Evolutionary conservation across 1,140 invertebrate species (phyloP).

Genomic region (Ruditapes philippinarum): DNA sequence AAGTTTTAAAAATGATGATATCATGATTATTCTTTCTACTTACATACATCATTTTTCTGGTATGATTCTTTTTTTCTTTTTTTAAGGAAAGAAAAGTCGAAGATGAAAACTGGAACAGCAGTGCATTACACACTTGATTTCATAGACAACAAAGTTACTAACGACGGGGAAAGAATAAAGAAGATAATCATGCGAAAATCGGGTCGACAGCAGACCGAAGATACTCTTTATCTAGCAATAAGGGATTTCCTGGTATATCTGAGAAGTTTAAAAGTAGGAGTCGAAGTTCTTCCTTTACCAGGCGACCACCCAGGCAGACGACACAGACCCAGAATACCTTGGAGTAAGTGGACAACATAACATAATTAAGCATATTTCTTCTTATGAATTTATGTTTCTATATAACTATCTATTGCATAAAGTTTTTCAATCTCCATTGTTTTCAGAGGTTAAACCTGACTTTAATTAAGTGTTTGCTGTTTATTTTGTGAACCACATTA

Average conservation of each 20-base stretch:
- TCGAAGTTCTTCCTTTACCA: slow-evolving; percentile 38
- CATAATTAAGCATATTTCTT: too few relatives aligned
- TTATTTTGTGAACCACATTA: too few relatives aligned
- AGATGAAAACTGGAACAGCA: slow-evolving; percentile 13
- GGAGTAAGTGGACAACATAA: slow-evolving; percentile 30
- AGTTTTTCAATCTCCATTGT: too few relatives aligned
- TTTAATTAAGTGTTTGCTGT: too few relatives aligned
- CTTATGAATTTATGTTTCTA: too few relatives aligned
- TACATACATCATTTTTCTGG: too few relatives aligned
- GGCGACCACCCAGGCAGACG: slow-evolving; percentile 13
- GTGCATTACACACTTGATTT: slow-evolving; percentile 59
- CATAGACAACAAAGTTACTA: slow-evolving; percentile 47
- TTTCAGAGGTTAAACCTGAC: too few relatives aligned
- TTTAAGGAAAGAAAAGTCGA: slow-evolving; percentile 26
- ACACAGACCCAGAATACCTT: slow-evolving; percentile 34
- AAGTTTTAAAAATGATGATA: too few relatives aligned
- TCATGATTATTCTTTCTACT: too few relatives aligned
- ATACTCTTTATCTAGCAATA: slow-evolving; percentile 43
- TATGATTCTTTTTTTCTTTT: neutral
- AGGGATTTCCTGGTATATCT: slow-evolving; percentile 54
- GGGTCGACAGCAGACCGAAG: slow-evolving; percentile 44
- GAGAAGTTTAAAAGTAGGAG: slow-evolving; percentile 37
- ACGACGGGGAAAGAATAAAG: slow-evolving; percentile 60
- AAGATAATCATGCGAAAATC: slow-evolving; percentile 57
- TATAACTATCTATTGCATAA: too few relatives aligned